Evolutionary conservation across 2,888 invertebrate species (phyloP), one percentile per base, ranked within the genome.

Genomic region (Campaea margaritaria): DNA sequence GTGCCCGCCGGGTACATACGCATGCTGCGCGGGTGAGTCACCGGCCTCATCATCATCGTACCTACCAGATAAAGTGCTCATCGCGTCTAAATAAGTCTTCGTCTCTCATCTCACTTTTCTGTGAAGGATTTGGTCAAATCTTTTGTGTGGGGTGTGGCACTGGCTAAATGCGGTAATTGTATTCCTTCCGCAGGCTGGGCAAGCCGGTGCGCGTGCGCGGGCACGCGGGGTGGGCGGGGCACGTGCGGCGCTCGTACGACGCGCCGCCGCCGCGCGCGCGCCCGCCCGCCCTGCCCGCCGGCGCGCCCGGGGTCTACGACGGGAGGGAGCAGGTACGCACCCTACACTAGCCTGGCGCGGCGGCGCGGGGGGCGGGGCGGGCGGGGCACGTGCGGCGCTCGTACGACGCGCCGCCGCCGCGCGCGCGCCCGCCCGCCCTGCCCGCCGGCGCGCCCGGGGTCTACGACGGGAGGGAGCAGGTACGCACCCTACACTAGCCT

Each of bases 201-300:
- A 96, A 96, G 94, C 96, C 98, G 0, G 97, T 99, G 11, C 95
- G 95, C 65, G 96, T 98, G 27, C 93, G 94, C 42, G 95, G 95
- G 15, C 99, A 99, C 92, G 96, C 97, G 42, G 98, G 98, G 31
- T 99, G 99, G 99, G 96, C 98, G 21, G 99, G 99, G 0, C 97
- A 97, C 83, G 93, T 96, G 53, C 94, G 95, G 52, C 96, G 96
- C n/a, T 97, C 98, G 75, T 98, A 97, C 96, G 95, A 95, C 76
- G 93, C 45, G 76, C 68, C 48, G 11, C 14, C 14, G 21, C 15
- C 63, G 44, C 21, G 42, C 53, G 21, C 56, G n/a, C 63, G 66
- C 52, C 16, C 56, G n/a, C 63, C 67, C 51, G 69, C 70, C 42
- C 46, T 55, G 89, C 93, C 61, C 74, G 77, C 34, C 0, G 93